Base-by-base conservation (phyloP, 2,797 vertebrate species). In the Sylvilagus floridanus region DNA sequence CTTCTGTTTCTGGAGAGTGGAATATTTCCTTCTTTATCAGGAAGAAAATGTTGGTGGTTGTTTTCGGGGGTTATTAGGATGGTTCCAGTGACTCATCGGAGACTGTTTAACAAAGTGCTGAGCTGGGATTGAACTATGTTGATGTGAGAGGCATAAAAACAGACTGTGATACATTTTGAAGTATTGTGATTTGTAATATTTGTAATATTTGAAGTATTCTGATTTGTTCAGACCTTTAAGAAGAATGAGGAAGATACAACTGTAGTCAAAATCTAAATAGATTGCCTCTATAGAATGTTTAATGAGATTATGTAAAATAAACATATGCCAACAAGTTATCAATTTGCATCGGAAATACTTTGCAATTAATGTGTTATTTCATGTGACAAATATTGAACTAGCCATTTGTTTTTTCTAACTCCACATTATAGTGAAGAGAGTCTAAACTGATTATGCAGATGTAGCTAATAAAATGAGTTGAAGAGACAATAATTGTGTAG, bases 181-280 rank as follows among this genome's bases (percentile, higher is more conserved):
- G 28, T 91, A 37, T 97, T 98, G 90, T 91, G 93, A 82, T 95
- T 97, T 97, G 96, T 9, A 47, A 47, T 47, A 47, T 47, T 90
- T 96, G 76, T 94, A 96, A 95, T 91, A 77, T 94, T 95, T 95
- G 72, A 94, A 93, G 26, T 91, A 35, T 97, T 98, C 92, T 91
- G 93, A 82, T 94, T 97, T 97, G 95, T 97, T 97, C 92, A 97
- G 93, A 90, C 76, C 21, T 63, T 1, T 94, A 95, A 97, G 96
- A 84, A 69, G 95, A 94, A 97, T 84, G 95, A 96, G 91, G 96
- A 69, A 95, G 71, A 54, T 96, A 84, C 47, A 96, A 89, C 35
- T 87, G 17, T 78, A 82, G 63, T 71, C 16, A 73, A 78, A 95
- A 94, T 91, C 68, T 90, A 90, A 95, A 84, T 77, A 84, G 35